phyloP scores from a whole-genome alignment of 1,140 invertebrate genomes.

The Drosophila aff. region DNA sequence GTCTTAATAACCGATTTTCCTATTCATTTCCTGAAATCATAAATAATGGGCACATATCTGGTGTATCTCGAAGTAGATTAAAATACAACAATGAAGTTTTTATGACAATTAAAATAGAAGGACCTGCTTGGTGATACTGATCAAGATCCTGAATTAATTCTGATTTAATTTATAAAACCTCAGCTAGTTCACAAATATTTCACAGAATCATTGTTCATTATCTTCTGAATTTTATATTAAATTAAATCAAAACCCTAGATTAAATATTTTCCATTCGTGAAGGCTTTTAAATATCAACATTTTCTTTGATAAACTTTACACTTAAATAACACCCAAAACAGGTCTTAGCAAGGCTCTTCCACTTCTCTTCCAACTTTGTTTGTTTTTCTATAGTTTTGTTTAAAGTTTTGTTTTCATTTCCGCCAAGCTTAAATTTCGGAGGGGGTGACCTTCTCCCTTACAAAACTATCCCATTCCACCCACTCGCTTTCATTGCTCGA shows the following conservation, averaged over 20 bases:
- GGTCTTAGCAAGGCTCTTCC: background rate
- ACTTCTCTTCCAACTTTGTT: no score
- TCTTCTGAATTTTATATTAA: no score
- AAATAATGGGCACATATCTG: no score
- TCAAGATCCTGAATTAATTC: background rate
- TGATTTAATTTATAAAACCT: background rate
- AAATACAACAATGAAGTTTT: no score
- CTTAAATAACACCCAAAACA: background rate
- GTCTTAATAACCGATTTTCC: no score
- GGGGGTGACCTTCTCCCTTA: fast-evolving
- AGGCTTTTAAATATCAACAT: background rate
- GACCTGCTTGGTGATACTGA: background rate
- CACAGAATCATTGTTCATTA: no score
- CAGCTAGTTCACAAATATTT: no score
- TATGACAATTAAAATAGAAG: no score
- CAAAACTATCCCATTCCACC: background rate
- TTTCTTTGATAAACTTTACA: background rate
- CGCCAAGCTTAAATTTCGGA: background rate
- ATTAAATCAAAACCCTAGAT: background rate
- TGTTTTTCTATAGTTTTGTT: background rate
- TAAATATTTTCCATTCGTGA: background rate
- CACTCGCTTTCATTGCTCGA: conserved; percentile 4
- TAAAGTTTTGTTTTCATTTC: background rate
- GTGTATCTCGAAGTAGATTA: no score
- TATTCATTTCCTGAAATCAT: no score